These are phyloP conservation scores for Ursus arctos DNA, from an alignment of 2,113 vertebrate species.

Conservation along the genomic window DNA sequence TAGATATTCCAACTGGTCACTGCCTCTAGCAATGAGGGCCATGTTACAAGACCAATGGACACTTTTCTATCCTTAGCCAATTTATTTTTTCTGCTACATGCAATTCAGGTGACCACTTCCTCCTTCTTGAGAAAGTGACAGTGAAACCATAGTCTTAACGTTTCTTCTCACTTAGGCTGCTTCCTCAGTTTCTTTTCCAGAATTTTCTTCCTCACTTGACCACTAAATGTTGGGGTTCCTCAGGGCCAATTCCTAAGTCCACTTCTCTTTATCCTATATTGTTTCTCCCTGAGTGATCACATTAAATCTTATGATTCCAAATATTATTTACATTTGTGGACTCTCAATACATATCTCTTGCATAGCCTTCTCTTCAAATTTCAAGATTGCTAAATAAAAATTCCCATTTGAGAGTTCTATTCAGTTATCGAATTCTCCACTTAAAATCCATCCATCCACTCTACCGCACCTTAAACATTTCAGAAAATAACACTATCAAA, in stretches of 20 bases:
- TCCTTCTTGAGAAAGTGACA: background rate
- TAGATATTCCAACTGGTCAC: background rate
- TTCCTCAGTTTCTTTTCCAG: constrained; percentile 18
- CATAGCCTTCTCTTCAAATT: background rate
- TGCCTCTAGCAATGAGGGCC: background rate
- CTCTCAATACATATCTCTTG: background rate
- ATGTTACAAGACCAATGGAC: background rate
- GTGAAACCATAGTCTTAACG: background rate
- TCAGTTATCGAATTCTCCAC: background rate
- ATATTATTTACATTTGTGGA: constrained; percentile 3
- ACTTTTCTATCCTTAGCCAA: background rate
- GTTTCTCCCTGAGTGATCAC: background rate
- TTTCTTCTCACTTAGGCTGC: background rate
- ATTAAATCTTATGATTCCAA: background rate
- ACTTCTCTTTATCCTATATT: constrained; percentile 27
- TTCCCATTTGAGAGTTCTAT: background rate
- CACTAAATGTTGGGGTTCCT: background rate
- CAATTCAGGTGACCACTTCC: background rate
- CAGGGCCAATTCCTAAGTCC: background rate
- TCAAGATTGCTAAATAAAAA: background rate
- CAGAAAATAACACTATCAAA: background rate
- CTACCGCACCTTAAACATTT: background rate
- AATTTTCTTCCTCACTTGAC: background rate
- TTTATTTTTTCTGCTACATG: background rate
- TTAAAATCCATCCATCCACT: background rate